Conservation (phyloP, 2,888 invertebrate genomes). For the Eretmocerus hayati region DNA sequence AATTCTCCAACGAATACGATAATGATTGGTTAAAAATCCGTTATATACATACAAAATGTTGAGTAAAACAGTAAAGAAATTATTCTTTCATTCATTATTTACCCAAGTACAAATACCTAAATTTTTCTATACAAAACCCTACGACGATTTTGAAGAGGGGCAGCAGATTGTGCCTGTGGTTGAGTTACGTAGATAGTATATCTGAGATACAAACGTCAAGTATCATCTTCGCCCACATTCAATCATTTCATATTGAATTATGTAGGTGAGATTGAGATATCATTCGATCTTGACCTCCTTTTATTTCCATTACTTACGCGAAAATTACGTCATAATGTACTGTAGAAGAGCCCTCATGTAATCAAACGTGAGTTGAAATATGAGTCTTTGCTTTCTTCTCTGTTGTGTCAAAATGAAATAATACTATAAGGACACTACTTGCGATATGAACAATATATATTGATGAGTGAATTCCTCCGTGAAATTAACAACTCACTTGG, state of each 20-base stretch:
- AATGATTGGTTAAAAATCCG: constrained; percentile 15
- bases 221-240: too few species aligned
- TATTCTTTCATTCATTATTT: constrained; percentile 1
- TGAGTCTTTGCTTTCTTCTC: too few species aligned
- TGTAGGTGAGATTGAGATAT: constrained; percentile 20
- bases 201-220: too few species aligned
- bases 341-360: constrained; percentile 18
- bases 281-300: constrained; percentile 16
- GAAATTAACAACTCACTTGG: too few species aligned
- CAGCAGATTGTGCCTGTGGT: too few species aligned
- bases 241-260: too few species aligned
- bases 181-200: too few species aligned
- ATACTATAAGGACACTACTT: too few species aligned
- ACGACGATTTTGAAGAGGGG: constrained; percentile 14
- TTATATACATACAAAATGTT: constrained; percentile 18
- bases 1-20: constrained; percentile 16
- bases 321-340: constrained; percentile 19
- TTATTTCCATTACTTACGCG: not conserved
- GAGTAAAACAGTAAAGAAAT: constrained; percentile 13
- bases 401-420: too few species aligned
- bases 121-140: constrained; percentile 20
- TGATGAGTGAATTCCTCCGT: too few species aligned
- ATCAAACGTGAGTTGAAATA: constrained; percentile 20
- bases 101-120: not conserved
- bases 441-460: too few species aligned